Evolutionary conservation across 1,140 invertebrate species (phyloP).

Genomic region (Helicoverpa armigera): DNA sequence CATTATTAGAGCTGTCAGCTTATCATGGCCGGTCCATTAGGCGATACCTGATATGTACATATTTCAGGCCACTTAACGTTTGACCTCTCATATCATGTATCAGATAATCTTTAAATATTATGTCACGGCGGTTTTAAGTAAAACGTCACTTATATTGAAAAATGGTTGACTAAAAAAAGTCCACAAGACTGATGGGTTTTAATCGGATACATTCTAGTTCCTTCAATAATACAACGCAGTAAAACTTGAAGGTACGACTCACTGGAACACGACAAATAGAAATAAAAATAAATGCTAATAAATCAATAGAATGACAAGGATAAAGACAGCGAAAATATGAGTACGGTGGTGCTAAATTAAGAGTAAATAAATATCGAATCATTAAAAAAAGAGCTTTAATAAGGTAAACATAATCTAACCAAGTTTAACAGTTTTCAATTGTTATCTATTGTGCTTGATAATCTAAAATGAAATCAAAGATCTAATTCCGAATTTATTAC

Average conservation of each 20-base stretch:
- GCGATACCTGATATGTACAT: constrained; percentile 48
- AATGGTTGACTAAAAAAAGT: neutral
- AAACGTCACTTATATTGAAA: neutral
- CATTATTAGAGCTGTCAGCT: constrained; percentile 47
- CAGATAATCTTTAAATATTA: constrained; percentile 31
- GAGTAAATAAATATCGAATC: too few species aligned
- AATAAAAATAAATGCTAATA: neutral
- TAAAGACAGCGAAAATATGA: neutral
- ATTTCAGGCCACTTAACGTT: constrained; percentile 49
- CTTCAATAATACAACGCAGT: neutral
- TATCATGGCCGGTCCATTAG: constrained; percentile 55
- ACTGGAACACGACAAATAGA: neutral
- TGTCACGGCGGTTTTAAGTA: neutral
- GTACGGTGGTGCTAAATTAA: too few species aligned
- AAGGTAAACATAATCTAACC: too few species aligned
- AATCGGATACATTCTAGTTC: neutral
- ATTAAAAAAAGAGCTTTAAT: too few species aligned
- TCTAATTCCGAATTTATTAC: too few species aligned
- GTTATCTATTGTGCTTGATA: too few species aligned
- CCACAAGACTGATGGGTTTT: neutral
- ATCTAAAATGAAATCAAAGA: too few species aligned
- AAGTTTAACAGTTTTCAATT: too few species aligned
- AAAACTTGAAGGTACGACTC: neutral
- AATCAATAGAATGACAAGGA: constrained; percentile 9
- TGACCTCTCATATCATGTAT: constrained; percentile 42